Base-by-base conservation (phyloP, 2,888 invertebrate genomes). In the Heliconius hortense region DNA sequence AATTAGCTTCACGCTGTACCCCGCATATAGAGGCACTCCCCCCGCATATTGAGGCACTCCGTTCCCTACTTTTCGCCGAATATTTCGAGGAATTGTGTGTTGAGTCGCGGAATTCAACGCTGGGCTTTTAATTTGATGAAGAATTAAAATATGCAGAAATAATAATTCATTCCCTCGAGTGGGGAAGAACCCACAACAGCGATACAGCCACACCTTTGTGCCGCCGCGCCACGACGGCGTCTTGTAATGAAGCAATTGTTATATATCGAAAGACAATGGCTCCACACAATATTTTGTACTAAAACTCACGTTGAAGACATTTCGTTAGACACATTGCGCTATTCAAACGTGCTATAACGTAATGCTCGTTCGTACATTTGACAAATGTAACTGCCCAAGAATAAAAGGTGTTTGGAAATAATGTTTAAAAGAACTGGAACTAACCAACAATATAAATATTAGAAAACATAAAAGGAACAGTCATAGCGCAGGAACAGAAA, bases 241-340 rank as follows among this genome's bases (percentile, higher is more conserved):
- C 4, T 43, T 43, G 5, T 43, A 48, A 53, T 53, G 53, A 53
- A 60, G 43, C 15, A 62, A 74, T 74, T 60, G n/a, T 69, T 64
- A 66, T 63, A 35, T 70, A 73, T 77, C 43, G 64, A 67, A 77
- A 80, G 74, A 80, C 76, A 78, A 77, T 76, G 53, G 73, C 62
- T 62, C 73, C 56, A 56, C 74, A 53, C 43, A 73, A 75, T 48
- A 75, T 78, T 76, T 74, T 48, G 56, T 72, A 59, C 13, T 62
- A 18, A 68, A 73, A 73, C 71, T 72, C 56, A 60, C 62, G 67
- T 78, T 72, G 76, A 35, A 59, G 39, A 64, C 28, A 73, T 79
- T 78, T 78, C 76, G 76, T 80, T 77, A 74, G 73, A 75, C 72
- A 73, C 75, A 79, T 82, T 82, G 81, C 81, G 77, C 72, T 77